A percentile compares a stretch with the other conserved stretches of the same genome.
Evolutionary conservation across 2,113 vertebrate species (phyloP).

Genomic region (Neogale vison): DNA sequence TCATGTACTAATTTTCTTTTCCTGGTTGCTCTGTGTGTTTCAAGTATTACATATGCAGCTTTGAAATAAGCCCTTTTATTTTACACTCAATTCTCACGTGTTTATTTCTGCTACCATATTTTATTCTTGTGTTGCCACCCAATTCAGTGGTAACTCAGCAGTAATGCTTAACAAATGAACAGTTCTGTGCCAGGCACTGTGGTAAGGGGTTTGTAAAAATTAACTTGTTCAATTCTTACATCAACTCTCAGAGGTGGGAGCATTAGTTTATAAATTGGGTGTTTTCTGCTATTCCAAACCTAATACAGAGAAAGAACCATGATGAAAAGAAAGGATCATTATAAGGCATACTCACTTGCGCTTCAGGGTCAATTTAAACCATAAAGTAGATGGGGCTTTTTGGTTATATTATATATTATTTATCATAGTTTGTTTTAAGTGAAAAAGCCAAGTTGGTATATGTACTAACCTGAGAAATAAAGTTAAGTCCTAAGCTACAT

Average conservation of each 20-base stretch:
- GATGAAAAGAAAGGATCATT: not conserved
- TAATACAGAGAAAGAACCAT: not conserved
- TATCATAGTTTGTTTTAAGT: not conserved
- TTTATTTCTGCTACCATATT: conserved; percentile 18
- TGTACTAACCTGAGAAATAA: conserved; percentile 19
- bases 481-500: not conserved
- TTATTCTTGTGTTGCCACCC: not conserved
- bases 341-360: not conserved
- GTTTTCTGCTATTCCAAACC: not conserved
- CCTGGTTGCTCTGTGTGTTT: not conserved
- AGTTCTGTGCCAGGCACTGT: not conserved
- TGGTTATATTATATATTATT: not conserved
- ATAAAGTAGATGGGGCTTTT: not conserved
- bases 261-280: not conserved
- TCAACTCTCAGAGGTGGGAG: not conserved
- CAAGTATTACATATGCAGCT: not conserved
- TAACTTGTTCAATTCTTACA: not conserved
- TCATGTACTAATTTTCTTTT: not conserved
- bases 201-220: not conserved
- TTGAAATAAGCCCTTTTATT: conserved; percentile 6
- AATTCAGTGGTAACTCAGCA: not conserved
- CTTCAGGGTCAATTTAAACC: not conserved
- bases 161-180: not conserved
- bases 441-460: not conserved
- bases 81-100: not conserved